These are phyloP conservation scores for Ceuthmochares aereus DNA, from an alignment of 2,113 vertebrate genomes.

Conservation along the genomic window DNA sequence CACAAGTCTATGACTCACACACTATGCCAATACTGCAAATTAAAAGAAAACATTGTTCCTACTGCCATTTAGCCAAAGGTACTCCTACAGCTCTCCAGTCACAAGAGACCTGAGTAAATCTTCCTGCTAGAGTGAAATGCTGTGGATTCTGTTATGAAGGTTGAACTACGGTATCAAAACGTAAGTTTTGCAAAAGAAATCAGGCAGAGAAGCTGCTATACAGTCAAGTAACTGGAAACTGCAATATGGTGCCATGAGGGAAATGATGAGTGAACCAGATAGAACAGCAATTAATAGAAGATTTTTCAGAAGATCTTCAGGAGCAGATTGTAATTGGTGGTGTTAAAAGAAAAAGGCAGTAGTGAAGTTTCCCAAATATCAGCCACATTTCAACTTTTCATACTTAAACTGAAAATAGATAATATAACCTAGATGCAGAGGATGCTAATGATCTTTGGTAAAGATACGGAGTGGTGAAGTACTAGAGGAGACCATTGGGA, in stretches of 20 bases:
- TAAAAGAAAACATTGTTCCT: not conserved
- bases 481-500: not conserved
- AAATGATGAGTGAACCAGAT: not conserved
- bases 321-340: not conserved
- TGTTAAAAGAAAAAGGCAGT: not conserved
- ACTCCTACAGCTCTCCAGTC: slow-evolving; percentile 41
- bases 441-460: not conserved
- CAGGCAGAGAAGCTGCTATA: not conserved
- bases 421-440: not conserved
- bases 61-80: not conserved
- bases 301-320: not conserved
- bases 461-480: not conserved
- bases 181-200: not conserved
- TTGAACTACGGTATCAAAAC: not conserved
- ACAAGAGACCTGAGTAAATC: slow-evolving; percentile 22
- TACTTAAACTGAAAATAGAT: not conserved
- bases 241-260: not conserved
- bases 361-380: not conserved
- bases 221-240: not conserved
- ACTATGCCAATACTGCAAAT: not conserved
- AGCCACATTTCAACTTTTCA: not conserved
- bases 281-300: not conserved
- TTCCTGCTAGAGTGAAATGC: not conserved
- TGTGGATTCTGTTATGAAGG: not conserved
- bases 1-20: slow-evolving; percentile 46